A percentile compares a stretch with the other conserved stretches of the same genome.
Conservation (phyloP, 1,140 invertebrate species). For the Pseudomyrmex concolor region DNA sequence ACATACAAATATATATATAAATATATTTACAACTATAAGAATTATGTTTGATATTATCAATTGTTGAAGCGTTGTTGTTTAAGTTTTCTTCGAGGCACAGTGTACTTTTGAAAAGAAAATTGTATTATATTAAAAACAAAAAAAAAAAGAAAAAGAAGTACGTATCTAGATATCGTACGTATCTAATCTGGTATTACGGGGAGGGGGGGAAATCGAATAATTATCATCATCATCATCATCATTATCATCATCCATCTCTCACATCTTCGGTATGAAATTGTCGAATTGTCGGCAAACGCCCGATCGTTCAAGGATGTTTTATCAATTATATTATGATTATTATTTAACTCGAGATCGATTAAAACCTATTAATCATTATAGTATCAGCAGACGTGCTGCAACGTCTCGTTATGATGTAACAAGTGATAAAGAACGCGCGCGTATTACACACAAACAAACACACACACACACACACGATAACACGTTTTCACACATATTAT, state of each 20-base stretch:
- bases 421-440: not conserved
- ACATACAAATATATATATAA: slow-evolving; percentile 76
- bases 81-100: slow-evolving; percentile 82
- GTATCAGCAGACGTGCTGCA: not conserved
- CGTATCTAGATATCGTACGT: slow-evolving; percentile 48
- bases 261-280: slow-evolving; percentile 30
- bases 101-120: slow-evolving; percentile 79
- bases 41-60: slow-evolving; percentile 84
- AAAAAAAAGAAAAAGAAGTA: slow-evolving; percentile 62
- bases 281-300: not conserved
- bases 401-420: not conserved
- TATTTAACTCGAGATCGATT: slow-evolving; percentile 17
- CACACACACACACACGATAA: slow-evolving; percentile 43
- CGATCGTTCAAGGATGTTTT: no score
- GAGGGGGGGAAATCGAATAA: slow-evolving; percentile 50
- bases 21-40: slow-evolving; percentile 75
- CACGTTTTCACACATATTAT: slow-evolving; percentile 43
- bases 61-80: slow-evolving; percentile 84
- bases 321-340: slow-evolving; percentile 54
- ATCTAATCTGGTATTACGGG: slow-evolving; percentile 52
- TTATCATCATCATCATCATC: not conserved
- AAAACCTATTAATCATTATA: slow-evolving; percentile 13
- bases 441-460: slow-evolving; percentile 46
- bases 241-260: not conserved
- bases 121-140: slow-evolving; percentile 79